Percentiles rank a stretch among this genome's conserved stretches.
phyloP scores from a whole-genome alignment of 1,140 invertebrate genomes.

The Sarcophaga peregrina region DNA sequence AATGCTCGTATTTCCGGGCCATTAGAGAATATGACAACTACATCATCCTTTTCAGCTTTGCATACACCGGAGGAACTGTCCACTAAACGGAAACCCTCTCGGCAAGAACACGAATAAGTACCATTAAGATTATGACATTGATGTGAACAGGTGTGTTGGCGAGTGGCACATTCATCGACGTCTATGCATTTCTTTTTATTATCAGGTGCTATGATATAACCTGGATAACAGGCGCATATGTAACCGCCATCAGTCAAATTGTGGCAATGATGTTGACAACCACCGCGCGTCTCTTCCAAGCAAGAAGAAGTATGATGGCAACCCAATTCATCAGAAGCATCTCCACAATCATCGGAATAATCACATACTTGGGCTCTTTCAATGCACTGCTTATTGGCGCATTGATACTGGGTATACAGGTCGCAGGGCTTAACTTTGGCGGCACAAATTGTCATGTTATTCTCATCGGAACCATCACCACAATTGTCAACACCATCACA shows the following conservation, averaged over 20 bases:
- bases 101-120: conserved; percentile 88
- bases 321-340: conserved; percentile 89
- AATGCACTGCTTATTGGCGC: conserved; percentile 92
- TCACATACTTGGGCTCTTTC: conserved; percentile 85
- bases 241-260: conserved; percentile 86
- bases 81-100: conserved; percentile 81
- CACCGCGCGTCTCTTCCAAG: conserved; percentile 77
- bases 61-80: conserved; percentile 85
- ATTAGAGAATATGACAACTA: conserved; percentile 78
- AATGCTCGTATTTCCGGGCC: conserved; percentile 88
- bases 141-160: conserved; percentile 90
- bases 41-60: conserved; percentile 74
- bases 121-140: conserved; percentile 93
- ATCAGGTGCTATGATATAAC: conserved; percentile 81
- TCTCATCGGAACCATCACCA: conserved; percentile 93
- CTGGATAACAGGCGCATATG: conserved; percentile 88
- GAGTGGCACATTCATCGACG: conserved; percentile 89
- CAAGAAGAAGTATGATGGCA: conserved; percentile 85
- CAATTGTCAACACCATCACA: conserved; percentile 83
- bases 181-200: conserved; percentile 85
- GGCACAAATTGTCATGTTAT: conserved; percentile 88
- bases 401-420: conserved; percentile 82
- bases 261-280: conserved; percentile 92
- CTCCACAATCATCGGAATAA: conserved; percentile 70
- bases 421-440: conserved; percentile 79